These are phyloP conservation scores for Grammatotria lemairii DNA, from an alignment of 2,113 vertebrate species.

Conservation along the genomic window DNA sequence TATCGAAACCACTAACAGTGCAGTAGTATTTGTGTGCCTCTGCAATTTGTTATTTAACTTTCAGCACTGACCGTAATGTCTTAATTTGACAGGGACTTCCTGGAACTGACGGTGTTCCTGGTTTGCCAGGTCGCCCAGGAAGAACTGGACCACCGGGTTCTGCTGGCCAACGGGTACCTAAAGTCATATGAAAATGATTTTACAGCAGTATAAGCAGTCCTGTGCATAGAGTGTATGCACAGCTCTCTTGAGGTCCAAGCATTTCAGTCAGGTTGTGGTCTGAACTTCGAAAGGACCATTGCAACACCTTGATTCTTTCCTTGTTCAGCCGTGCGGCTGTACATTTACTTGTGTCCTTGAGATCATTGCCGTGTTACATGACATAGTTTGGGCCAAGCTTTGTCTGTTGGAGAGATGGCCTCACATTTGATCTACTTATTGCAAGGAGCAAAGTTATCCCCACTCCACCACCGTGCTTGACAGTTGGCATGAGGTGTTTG, in stretches of 20 bases:
- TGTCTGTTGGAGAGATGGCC: neutral
- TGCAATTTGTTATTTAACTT: neutral
- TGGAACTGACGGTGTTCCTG: constrained; percentile 82
- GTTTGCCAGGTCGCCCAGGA: constrained; percentile 82
- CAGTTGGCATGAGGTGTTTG: neutral
- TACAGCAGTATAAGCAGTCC: neutral
- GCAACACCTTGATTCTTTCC: neutral
- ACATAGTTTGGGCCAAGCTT: neutral
- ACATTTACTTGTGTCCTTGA: neutral
- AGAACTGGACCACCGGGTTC: constrained; percentile 78
- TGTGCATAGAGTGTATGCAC: neutral
- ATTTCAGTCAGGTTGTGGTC: neutral
- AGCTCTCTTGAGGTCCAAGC: neutral
- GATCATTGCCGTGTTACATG: neutral
- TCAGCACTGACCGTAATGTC: neutral
- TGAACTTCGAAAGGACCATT: neutral
- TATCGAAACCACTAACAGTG: neutral
- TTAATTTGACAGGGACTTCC: constrained; percentile 73
- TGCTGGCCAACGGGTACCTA: constrained; percentile 73
- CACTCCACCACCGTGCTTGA: neutral
- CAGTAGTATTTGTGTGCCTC: neutral
- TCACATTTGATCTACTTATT: neutral
- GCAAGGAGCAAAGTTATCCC: neutral
- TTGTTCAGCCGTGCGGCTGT: neutral
- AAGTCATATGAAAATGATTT: neutral